phyloP scores from a whole-genome alignment of 2,113 vertebrate genomes.

The Eubucco bourcierii region DNA sequence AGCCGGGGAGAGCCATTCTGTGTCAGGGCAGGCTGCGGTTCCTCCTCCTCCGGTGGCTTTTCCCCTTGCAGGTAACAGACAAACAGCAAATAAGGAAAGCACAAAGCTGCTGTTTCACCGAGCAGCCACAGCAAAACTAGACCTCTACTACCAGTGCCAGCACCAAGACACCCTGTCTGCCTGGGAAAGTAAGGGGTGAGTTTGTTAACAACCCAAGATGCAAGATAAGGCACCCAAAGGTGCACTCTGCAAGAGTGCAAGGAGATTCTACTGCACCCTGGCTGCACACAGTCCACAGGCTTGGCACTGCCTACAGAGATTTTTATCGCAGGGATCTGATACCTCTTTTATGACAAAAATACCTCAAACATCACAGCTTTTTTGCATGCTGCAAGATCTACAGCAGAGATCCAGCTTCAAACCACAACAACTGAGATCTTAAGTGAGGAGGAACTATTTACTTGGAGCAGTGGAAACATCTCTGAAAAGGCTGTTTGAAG shows the following conservation, averaged over 20 bases:
- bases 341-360: not conserved
- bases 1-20: conserved; percentile 82
- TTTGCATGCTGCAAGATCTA: not conserved
- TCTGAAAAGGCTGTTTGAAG: not conserved
- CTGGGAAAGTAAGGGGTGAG: not conserved
- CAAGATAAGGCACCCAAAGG: not conserved
- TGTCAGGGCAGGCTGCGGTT: conserved; percentile 2
- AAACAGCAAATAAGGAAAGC: not conserved
- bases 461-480: not conserved
- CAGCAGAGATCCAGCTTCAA: not conserved
- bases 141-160: not conserved
- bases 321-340: not conserved
- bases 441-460: not conserved
- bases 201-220: not conserved
- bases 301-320: not conserved
- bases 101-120: not conserved
- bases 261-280: not conserved
- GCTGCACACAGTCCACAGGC: not conserved
- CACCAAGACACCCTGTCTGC: not conserved
- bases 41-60: conserved; percentile 71
- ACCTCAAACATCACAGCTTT: not conserved
- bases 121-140: not conserved
- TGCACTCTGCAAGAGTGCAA: not conserved
- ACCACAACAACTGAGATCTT: not conserved
- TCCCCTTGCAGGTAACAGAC: conserved; percentile 58